Conservation (phyloP, 2,797 vertebrate genomes). For the Sitta carolinensis region DNA sequence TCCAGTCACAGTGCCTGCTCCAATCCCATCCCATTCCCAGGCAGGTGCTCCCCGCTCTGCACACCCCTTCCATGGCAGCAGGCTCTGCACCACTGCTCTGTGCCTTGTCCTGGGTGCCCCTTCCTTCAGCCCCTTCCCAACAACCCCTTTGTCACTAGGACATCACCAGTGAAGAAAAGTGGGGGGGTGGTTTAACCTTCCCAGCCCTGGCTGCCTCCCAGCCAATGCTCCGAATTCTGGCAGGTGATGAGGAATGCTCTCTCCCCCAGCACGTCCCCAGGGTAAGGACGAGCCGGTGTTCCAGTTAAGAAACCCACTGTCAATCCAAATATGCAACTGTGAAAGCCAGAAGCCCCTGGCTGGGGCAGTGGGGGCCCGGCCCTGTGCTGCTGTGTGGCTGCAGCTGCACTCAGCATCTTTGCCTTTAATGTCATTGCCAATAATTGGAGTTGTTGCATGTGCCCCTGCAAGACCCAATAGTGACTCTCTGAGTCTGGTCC, state of each 20-base stretch:
- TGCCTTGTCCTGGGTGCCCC: background rate
- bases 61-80: background rate
- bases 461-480: background rate
- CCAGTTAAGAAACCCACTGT: background rate
- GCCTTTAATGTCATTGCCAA: background rate
- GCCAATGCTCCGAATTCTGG: background rate
- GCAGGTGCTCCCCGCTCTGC: fast-evolving
- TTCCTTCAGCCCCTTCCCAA: background rate
- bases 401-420: background rate
- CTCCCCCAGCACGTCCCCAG: background rate
- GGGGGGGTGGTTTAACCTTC: background rate
- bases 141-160: background rate
- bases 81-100: background rate
- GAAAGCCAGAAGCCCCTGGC: background rate
- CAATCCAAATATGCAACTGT: background rate
- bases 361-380: background rate
- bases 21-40: background rate
- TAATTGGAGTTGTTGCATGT: constrained; percentile 9
- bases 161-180: background rate
- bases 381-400: background rate
- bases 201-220: background rate
- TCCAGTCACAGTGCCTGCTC: background rate
- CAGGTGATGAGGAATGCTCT: background rate
- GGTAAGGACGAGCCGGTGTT: background rate
- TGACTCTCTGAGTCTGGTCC: background rate